A percentile compares a stretch with the other conserved stretches of the same genome.
These are phyloP conservation scores for Diachasma alloeum DNA, from an alignment of 1,140 invertebrate genomes.

Conservation along the genomic window DNA sequence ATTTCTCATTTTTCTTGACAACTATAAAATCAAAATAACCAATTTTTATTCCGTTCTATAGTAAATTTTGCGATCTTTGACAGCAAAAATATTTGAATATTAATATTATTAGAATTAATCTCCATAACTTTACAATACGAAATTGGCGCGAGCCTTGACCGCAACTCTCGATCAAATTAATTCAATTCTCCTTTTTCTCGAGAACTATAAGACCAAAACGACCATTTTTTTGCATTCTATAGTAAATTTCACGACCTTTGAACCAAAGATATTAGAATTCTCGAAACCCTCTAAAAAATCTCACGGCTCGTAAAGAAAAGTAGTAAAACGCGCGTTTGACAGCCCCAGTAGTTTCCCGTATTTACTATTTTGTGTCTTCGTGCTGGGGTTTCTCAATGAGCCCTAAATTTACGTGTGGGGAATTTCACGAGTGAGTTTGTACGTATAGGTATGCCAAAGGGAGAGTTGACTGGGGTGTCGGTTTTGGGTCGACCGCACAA, in stretches of 20 bases:
- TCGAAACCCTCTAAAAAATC: background rate
- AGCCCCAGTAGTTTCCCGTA: background rate
- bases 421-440: constrained; percentile 2
- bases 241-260: too few relatives aligned
- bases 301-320: background rate
- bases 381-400: constrained; percentile 10
- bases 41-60: too few relatives aligned
- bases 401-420: background rate
- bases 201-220: too few relatives aligned
- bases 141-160: too few relatives aligned
- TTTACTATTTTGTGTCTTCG: background rate
- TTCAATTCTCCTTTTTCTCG: background rate
- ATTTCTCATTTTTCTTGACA: too few relatives aligned
- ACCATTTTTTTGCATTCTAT: too few relatives aligned
- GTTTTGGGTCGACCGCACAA: background rate
- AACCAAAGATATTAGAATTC: background rate
- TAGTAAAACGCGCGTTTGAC: background rate
- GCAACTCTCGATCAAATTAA: background rate
- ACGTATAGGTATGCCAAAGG: background rate
- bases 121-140: too few relatives aligned
- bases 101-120: too few relatives aligned
- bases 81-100: too few relatives aligned
- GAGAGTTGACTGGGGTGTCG: background rate
- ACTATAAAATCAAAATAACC: too few relatives aligned
- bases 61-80: too few relatives aligned